Evolutionary conservation across 64 coral and sea anemone genomes (phyloP).

Genomic region (Montipora efflorescens): DNA sequence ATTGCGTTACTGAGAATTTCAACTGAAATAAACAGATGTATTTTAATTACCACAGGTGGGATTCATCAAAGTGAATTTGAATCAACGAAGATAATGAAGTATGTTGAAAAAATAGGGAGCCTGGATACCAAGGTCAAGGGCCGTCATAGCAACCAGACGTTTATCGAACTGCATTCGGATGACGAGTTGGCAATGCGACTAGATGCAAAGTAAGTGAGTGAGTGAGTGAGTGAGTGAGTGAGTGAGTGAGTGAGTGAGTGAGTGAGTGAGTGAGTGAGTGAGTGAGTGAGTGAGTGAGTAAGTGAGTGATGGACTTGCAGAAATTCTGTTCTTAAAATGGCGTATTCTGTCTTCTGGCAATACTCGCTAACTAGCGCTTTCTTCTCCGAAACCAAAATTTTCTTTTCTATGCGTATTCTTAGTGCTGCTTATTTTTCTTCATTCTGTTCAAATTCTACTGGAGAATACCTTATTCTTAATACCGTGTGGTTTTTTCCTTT

Average conservation of each 20-base stretch:
- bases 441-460: too few relatives aligned
- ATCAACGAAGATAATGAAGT: constrained; percentile 69
- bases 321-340: too few relatives aligned
- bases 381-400: too few relatives aligned
- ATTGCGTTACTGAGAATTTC: too few relatives aligned
- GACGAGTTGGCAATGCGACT: constrained; percentile 47
- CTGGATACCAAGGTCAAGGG: constrained; percentile 75
- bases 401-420: too few relatives aligned
- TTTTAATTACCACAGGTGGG: not conserved
- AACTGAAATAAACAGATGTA: not conserved
- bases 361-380: too few relatives aligned
- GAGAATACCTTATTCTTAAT: too few relatives aligned
- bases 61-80: constrained; percentile 68
- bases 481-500: not conserved
- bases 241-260: not conserved
- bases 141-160: constrained; percentile 96
- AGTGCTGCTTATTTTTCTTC: too few relatives aligned
- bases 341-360: too few relatives aligned
- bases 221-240: too few relatives aligned
- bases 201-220: constrained; percentile 26
- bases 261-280: not conserved
- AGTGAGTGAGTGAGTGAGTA: too few relatives aligned
- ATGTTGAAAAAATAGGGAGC: constrained; percentile 51
- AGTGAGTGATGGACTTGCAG: too few relatives aligned
- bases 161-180: constrained; percentile 54